phyloP scores from a whole-genome alignment of 2,888 invertebrate species.

The Blastobasis lacticolella region DNA sequence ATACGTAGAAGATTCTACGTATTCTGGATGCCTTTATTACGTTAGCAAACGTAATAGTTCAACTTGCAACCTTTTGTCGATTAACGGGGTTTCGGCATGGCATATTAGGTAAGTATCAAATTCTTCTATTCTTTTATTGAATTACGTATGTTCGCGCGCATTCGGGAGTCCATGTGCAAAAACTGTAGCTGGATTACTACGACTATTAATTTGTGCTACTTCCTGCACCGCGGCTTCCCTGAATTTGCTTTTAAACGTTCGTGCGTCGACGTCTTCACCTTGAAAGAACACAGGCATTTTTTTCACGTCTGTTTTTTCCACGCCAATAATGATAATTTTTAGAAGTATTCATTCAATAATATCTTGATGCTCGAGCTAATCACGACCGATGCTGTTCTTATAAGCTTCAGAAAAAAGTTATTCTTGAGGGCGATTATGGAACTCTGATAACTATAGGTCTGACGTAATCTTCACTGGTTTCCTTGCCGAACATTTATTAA shows the following conservation, averaged over 20 bases:
- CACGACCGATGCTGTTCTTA: slow-evolving; percentile 53
- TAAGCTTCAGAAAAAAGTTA: slow-evolving; percentile 33
- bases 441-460: slow-evolving; percentile 42
- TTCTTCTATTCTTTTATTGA: no score
- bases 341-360: slow-evolving; percentile 55
- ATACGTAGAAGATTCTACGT: no score
- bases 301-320: slow-evolving; percentile 52
- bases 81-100: no score
- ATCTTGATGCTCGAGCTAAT: slow-evolving; percentile 54
- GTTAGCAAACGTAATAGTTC: no score
- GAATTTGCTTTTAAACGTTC: slow-evolving; percentile 51
- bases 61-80: no score
- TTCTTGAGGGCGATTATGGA: slow-evolving; percentile 39
- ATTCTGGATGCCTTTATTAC: no score
- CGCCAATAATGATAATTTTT: slow-evolving; percentile 58
- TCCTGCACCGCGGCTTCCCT: slow-evolving; percentile 63
- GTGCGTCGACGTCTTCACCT: slow-evolving; percentile 63
- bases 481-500: slow-evolving; percentile 37
- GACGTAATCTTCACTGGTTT: slow-evolving; percentile 45
- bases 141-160: no score
- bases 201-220: slow-evolving; percentile 42
- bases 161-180: no score
- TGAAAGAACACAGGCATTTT: slow-evolving; percentile 58
- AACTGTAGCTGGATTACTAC: no score
- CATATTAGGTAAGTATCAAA: no score